These are phyloP conservation scores for Nasonia oneida DNA, from an alignment of 2,888 invertebrate species.

Conservation along the genomic window DNA sequence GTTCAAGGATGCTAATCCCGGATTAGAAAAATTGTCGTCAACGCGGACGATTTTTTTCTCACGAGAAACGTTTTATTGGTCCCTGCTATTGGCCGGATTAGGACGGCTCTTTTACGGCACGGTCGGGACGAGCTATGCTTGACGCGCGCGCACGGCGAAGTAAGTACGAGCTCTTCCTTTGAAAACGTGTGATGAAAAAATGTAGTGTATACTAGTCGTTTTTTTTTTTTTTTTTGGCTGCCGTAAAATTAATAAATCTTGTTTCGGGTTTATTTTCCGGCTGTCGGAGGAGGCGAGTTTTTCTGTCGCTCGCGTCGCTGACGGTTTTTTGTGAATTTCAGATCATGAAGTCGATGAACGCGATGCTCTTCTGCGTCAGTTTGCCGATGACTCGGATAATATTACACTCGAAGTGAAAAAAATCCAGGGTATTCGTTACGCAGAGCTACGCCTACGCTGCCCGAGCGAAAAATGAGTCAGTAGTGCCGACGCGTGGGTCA, in stretches of 20 bases:
- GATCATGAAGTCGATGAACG: not conserved
- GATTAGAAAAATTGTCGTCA: constrained; percentile 41
- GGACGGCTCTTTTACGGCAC: constrained; percentile 5
- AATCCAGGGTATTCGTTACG: not conserved
- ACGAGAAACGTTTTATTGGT: not conserved
- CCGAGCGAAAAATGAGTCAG: constrained; percentile 35
- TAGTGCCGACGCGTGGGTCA: not conserved
- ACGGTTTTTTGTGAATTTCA: not conserved
- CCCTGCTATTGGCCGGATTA: not conserved
- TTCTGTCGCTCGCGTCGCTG: not conserved
- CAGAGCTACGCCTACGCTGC: not conserved
- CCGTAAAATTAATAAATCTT: not conserved
- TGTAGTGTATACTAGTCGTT: not conserved
- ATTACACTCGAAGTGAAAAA: not conserved
- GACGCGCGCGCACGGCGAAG: too few relatives aligned
- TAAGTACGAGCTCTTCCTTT: not conserved
- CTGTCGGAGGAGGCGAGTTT: too few relatives aligned
- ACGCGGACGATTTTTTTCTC: constrained; percentile 37
- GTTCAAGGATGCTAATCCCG: constrained; percentile 50
- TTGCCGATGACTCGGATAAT: not conserved
- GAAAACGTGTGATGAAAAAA: constrained; percentile 2
- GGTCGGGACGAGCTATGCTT: not conserved
- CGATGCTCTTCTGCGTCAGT: not conserved
- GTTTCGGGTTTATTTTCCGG: not conserved
- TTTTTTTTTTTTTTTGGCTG: not conserved